These are phyloP conservation scores for Phylloscopus trochilus DNA, from an alignment of 2,113 vertebrate genomes.

Conservation along the genomic window DNA sequence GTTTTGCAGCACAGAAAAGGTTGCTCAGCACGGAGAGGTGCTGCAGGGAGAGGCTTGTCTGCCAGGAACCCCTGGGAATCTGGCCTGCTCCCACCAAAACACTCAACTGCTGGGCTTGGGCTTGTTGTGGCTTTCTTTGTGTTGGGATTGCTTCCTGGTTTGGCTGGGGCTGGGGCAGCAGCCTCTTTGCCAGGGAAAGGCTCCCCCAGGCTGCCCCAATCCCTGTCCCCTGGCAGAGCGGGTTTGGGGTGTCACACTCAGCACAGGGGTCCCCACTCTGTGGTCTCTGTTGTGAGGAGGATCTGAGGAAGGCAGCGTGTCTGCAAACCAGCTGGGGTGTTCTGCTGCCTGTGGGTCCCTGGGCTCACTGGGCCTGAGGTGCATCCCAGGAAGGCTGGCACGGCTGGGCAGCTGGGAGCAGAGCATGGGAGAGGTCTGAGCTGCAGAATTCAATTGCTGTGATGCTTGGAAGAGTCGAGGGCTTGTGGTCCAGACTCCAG, in stretches of 20 bases:
- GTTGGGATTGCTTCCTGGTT: not conserved
- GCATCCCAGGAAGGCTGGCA: not conserved
- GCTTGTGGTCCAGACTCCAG: not conserved
- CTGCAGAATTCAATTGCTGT: not conserved
- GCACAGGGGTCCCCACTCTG: fast-evolving
- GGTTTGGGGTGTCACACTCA: fast-evolving
- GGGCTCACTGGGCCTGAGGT: fast-evolving
- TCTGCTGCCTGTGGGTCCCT: not conserved
- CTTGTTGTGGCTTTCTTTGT: not conserved
- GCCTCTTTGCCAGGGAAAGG: not conserved
- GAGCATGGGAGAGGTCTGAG: not conserved
- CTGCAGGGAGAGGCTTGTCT: not conserved
- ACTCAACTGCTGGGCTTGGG: not conserved
- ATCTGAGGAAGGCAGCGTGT: not conserved
- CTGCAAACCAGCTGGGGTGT: not conserved
- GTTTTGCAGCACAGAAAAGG: not conserved
- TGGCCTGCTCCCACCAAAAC: not conserved
- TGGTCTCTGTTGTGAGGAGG: too few species aligned
- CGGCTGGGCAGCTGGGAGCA: fast-evolving
- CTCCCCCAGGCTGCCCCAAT: fast-evolving
- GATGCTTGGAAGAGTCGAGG: not conserved
- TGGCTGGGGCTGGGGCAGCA: not conserved
- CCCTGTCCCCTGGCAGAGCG: fast-evolving
- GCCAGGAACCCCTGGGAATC: not conserved
- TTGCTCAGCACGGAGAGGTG: not conserved